Evolutionary conservation across 2,888 invertebrate species (phyloP).

Genomic region (Diaphora mendica): DNA sequence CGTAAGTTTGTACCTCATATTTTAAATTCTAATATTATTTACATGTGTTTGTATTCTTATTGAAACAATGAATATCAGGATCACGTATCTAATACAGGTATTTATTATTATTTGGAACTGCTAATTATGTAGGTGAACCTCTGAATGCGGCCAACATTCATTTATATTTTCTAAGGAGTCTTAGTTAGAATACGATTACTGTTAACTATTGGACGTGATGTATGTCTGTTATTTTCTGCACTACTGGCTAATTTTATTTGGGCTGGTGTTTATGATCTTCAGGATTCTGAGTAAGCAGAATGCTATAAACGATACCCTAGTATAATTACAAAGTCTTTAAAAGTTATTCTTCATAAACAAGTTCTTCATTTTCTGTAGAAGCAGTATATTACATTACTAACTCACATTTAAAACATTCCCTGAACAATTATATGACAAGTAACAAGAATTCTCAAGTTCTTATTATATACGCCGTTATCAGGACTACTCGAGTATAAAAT

Average conservation of each 20-base stretch:
- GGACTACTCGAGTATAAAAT: conserved; percentile 41
- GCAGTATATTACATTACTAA: background rate
- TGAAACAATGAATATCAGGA: background rate
- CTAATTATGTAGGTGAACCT: too few species aligned
- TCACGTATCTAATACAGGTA: background rate
- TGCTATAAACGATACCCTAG: background rate
- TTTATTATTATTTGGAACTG: background rate
- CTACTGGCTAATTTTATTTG: background rate
- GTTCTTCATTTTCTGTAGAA: background rate
- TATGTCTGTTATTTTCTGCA: background rate
- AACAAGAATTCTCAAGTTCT: conserved; percentile 25
- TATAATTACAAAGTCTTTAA: background rate
- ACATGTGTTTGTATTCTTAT: too few species aligned
- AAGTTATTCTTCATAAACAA: background rate
- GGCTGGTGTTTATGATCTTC: background rate
- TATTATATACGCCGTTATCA: conserved; percentile 38
- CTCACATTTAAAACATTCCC: background rate
- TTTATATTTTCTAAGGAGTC: too few species aligned
- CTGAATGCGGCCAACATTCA: too few species aligned
- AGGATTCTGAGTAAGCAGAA: background rate
- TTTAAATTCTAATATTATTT: background rate
- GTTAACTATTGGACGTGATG: background rate
- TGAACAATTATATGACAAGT: background rate
- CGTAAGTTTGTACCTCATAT: too few species aligned
- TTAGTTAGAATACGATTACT: background rate